Percentiles rank a stretch among this genome's conserved stretches.
These are phyloP conservation scores for Trichomalopsis sarcophagae DNA, from an alignment of 1,140 invertebrate species.

Conservation along the genomic window DNA sequence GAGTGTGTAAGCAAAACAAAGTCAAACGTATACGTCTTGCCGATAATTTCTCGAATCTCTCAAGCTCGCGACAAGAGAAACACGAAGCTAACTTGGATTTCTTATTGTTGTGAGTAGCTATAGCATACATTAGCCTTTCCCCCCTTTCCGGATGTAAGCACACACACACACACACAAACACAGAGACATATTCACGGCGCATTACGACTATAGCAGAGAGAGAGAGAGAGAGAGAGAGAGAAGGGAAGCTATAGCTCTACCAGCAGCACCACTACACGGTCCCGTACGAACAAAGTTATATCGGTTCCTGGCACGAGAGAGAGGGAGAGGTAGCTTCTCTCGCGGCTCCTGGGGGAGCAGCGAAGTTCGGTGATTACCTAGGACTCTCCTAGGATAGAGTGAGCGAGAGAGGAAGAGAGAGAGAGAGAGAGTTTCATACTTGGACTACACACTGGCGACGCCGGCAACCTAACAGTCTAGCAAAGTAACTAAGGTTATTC, in stretches of 20 bases:
- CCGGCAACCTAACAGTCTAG: slow-evolving; percentile 69
- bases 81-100: not conserved
- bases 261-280: too few relatives aligned
- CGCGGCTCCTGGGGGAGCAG: slow-evolving; percentile 68
- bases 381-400: slow-evolving; percentile 71
- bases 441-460: slow-evolving; percentile 65
- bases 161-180: not conserved
- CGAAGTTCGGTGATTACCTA: slow-evolving; percentile 76
- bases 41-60: not conserved
- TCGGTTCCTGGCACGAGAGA: slow-evolving; percentile 63
- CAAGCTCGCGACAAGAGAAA: not conserved
- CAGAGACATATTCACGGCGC: not conserved
- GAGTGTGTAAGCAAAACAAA: not conserved
- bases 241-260: slow-evolving; percentile 9
- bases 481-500: slow-evolving; percentile 74
- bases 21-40: not conserved
- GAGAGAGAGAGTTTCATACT: slow-evolving; percentile 69
- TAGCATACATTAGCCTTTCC: not conserved
- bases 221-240: not conserved
- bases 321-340: slow-evolving; percentile 13
- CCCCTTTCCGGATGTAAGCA: not conserved
- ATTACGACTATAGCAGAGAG: too few relatives aligned
- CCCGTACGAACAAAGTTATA: slow-evolving; percentile 69
- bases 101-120: not conserved
- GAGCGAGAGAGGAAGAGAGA: not conserved